A percentile compares a stretch with the other conserved stretches of the same genome.
Conservation (phyloP, 2,888 invertebrate genomes). For the Pristionchus exspectatus region DNA sequence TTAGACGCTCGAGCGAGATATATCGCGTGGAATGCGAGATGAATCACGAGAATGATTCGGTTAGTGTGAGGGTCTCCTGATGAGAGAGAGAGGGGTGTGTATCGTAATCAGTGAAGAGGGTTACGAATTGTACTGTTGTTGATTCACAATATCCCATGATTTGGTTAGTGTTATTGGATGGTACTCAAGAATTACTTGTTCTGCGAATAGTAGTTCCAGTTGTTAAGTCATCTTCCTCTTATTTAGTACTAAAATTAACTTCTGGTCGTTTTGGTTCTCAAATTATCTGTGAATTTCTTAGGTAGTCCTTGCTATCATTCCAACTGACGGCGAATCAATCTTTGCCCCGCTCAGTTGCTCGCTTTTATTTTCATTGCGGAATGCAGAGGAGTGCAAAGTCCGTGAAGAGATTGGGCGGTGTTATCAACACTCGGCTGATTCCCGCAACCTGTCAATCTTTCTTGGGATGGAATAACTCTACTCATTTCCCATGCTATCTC, state of each 20-base stretch:
- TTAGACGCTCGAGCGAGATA: background rate
- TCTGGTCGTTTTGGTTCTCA: too few species aligned
- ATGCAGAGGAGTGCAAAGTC: background rate
- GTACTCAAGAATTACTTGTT: too few species aligned
- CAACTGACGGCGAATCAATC: background rate
- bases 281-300: too few species aligned
- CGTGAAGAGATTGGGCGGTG: background rate
- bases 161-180: too few species aligned
- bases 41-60: slow-evolving; percentile 28
- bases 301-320: background rate
- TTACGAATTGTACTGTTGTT: too few species aligned
- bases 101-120: too few species aligned
- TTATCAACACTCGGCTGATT: background rate
- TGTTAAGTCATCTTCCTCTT: too few species aligned
- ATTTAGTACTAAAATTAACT: too few species aligned
- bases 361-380: background rate
- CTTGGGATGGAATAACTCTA: background rate
- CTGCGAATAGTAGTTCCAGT: too few species aligned
- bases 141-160: too few species aligned
- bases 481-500: background rate
- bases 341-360: background rate
- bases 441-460: background rate
- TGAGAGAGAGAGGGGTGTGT: background rate
- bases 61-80: background rate
- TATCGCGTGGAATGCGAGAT: background rate